These are phyloP conservation scores for Zoanthus solanderi DNA, from an alignment of 92 coral and sea anemone species.

Conservation along the genomic window DNA sequence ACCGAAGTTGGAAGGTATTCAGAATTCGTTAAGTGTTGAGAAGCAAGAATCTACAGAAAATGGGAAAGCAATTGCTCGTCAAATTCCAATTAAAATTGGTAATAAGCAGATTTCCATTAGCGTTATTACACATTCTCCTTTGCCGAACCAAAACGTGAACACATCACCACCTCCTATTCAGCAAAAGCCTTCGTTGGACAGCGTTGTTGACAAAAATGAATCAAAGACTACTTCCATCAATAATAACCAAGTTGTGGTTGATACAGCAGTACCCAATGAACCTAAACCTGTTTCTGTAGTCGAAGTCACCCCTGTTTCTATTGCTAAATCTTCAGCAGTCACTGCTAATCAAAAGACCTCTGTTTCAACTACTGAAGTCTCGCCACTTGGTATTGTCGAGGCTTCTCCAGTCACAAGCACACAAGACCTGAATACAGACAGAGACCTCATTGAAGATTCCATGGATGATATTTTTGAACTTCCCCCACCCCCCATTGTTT, in stretches of 20 bases:
- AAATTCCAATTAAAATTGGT: conserved; percentile 39
- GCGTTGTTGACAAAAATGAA: background rate
- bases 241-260: conserved; percentile 4
- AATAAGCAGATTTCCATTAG: conserved; percentile 40
- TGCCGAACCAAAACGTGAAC: conserved; percentile 1
- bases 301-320: background rate
- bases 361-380: background rate
- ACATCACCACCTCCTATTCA: background rate
- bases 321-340: background rate
- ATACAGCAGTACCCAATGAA: conserved; percentile 10
- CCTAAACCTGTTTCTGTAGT: background rate
- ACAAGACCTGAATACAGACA: background rate
- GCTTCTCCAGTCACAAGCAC: background rate
- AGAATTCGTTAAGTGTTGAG: background rate
- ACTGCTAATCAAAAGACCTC: background rate
- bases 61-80: conserved; percentile 26
- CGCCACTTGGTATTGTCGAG: background rate
- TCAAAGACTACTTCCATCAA: background rate
- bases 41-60: background rate
- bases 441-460: background rate
- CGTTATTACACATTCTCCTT: conserved; percentile 27
- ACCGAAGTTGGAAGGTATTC: background rate
- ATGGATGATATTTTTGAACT: conserved; percentile 36
- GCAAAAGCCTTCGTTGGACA: conserved; percentile 15
- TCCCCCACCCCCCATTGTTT: conserved; percentile 80